These are phyloP conservation scores for Ptychochromis oligacanthus DNA, from an alignment of 2,113 vertebrate species.

Conservation along the genomic window DNA sequence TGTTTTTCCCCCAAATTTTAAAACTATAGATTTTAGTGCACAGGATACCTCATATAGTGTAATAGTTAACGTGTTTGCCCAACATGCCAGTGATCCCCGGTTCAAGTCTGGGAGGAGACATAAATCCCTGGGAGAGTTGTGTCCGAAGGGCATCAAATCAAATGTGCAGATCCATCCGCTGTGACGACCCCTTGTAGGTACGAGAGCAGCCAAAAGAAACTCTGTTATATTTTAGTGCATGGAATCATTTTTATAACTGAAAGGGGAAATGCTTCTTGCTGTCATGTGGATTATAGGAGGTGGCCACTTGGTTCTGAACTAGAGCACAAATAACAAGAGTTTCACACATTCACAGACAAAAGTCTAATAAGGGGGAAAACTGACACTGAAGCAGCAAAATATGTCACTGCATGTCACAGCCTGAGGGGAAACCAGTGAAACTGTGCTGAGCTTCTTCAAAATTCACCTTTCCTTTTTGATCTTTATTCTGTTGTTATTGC, in stretches of 20 bases:
- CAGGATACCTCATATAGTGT: background rate
- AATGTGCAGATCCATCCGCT: no score
- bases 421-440: background rate
- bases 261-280: background rate
- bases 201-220: no score
- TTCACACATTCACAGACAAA: background rate
- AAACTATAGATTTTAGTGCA: background rate
- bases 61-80: no score
- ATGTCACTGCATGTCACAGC: constrained; percentile 7
- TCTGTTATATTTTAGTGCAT: background rate
- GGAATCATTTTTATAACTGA: background rate
- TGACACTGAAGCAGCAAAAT: constrained; percentile 29
- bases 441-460: background rate
- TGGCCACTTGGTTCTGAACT: background rate
- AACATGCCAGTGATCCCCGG: no score
- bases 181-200: no score
- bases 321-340: background rate
- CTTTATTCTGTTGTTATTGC: background rate
- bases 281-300: background rate
- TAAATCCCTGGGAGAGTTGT: no score
- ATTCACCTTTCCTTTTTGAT: background rate
- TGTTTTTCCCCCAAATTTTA: background rate
- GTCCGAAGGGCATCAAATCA: no score
- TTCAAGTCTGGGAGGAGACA: no score
- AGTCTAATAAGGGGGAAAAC: background rate